Conservation (phyloP, 2,797 vertebrate species). For the Staurois parvus region DNA sequence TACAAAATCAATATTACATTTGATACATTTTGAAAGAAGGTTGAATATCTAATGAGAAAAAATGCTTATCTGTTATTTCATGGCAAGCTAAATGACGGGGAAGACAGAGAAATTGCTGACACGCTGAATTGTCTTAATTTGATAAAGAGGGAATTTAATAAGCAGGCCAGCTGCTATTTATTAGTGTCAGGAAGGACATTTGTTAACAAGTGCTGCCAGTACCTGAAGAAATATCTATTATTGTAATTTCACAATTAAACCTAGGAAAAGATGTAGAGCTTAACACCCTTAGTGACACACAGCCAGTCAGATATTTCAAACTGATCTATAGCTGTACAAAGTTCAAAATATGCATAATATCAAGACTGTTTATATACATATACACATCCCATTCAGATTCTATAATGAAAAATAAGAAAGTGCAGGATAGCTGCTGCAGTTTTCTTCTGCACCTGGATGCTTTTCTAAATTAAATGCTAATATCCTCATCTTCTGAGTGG, state of each 20-base stretch:
- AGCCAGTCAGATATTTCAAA: background rate
- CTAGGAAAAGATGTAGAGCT: background rate
- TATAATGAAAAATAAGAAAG: background rate
- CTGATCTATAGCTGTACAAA: background rate
- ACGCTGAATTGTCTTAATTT: slow-evolving; percentile 18
- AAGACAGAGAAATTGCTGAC: slow-evolving; percentile 39
- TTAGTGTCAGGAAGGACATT: slow-evolving; percentile 11
- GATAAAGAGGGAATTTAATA: slow-evolving; percentile 27
- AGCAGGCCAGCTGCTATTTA: slow-evolving; percentile 10
- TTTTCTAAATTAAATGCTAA: too few species aligned
- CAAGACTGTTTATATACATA: too few species aligned
- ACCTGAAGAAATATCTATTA: background rate
- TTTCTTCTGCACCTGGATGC: too few species aligned
- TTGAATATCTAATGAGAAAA: slow-evolving; percentile 3
- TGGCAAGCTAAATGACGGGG: slow-evolving; percentile 12
- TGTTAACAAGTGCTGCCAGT: slow-evolving; percentile 16
- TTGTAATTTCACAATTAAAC: background rate
- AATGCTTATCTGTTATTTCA: slow-evolving; percentile 34
- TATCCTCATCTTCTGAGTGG: too few species aligned
- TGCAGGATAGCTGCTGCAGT: too few species aligned
- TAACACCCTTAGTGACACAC: too few species aligned
- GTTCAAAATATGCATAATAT: background rate
- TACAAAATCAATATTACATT: background rate
- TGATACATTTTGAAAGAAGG: background rate
- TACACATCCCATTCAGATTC: background rate